phyloP scores from a whole-genome alignment of 2,888 invertebrate species.

The Tenthredo amoena region DNA sequence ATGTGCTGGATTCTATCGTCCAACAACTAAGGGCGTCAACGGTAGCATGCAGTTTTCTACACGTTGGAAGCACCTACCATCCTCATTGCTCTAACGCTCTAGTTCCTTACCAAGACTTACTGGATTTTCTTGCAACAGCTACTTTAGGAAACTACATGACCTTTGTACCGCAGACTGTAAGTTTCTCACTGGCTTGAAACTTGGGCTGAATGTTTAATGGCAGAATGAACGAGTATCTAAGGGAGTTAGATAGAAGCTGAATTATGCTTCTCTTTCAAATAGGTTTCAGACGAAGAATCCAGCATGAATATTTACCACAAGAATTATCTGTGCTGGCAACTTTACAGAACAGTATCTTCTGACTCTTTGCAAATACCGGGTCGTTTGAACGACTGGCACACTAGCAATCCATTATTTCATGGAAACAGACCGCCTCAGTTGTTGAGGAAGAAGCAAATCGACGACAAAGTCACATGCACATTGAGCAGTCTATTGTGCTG shows the following conservation, averaged over 20 bases:
- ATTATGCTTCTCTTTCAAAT: constrained; percentile 25
- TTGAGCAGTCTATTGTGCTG: constrained; percentile 85
- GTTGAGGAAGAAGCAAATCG: constrained; percentile 83
- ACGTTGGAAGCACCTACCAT: constrained; percentile 84
- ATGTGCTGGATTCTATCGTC: constrained; percentile 85
- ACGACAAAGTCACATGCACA: constrained; percentile 82
- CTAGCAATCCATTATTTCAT: constrained; percentile 80
- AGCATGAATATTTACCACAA: constrained; percentile 82
- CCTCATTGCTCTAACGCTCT: constrained; percentile 85
- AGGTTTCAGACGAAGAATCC: constrained; percentile 63
- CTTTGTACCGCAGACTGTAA: constrained; percentile 79
- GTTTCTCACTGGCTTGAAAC: constrained; percentile 59
- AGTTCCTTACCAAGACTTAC: constrained; percentile 86
- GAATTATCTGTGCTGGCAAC: constrained; percentile 79
- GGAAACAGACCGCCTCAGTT: constrained; percentile 80
- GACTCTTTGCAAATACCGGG: constrained; percentile 56
- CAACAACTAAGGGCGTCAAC: constrained; percentile 87
- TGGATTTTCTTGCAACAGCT: constrained; percentile 87
- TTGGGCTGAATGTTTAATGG: not conserved
- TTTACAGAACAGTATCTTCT: constrained; percentile 67
- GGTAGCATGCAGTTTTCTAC: constrained; percentile 87
- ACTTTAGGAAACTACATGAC: constrained; percentile 87
- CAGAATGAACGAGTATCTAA: not conserved
- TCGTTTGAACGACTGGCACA: constrained; percentile 68
- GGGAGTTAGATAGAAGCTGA: not conserved